Conservation (phyloP, 2,888 invertebrate genomes). For the Drosophila fulvimacula region DNA sequence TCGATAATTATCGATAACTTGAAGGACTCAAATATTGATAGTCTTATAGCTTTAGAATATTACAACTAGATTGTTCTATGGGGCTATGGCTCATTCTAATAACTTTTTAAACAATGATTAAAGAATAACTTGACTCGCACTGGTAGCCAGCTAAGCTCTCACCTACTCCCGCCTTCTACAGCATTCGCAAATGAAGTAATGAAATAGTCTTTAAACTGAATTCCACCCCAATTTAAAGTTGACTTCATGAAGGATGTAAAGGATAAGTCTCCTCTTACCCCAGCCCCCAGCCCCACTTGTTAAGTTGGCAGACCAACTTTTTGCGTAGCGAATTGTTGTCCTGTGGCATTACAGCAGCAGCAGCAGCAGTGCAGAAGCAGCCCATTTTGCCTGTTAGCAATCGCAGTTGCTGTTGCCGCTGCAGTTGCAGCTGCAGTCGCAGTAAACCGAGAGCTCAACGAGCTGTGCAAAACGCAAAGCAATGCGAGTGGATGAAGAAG, state of each 20-base stretch:
- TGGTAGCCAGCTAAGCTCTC: not conserved
- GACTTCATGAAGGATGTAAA: slow-evolving; percentile 8
- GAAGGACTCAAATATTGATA: too few relatives aligned
- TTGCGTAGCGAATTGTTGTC: slow-evolving; percentile 18
- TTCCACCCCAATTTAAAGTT: not conserved
- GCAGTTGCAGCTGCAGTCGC: slow-evolving; percentile 18
- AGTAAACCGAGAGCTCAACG: slow-evolving; percentile 24
- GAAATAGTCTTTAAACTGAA: slow-evolving; percentile 6
- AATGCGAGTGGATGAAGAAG: slow-evolving; percentile 6
- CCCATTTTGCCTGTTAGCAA: slow-evolving; percentile 12
- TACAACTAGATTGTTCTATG: too few relatives aligned
- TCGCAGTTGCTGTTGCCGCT: slow-evolving; percentile 9
- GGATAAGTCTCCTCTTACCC: slow-evolving; percentile 4
- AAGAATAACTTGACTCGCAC: not conserved
- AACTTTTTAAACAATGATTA: not conserved
- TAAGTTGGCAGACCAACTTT: slow-evolving; percentile 19
- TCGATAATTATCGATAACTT: too few relatives aligned
- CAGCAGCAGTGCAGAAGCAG: slow-evolving; percentile 4
- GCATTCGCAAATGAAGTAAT: not conserved
- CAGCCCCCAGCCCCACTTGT: not conserved
- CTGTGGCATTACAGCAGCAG: slow-evolving; percentile 21
- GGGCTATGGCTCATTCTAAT: too few relatives aligned
- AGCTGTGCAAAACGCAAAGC: slow-evolving; percentile 41
- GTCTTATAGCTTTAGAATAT: too few relatives aligned
- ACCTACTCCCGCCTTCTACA: not conserved